These are phyloP conservation scores for Strigamia transsilvanica DNA, from an alignment of 2,888 invertebrate species.

Conservation along the genomic window DNA sequence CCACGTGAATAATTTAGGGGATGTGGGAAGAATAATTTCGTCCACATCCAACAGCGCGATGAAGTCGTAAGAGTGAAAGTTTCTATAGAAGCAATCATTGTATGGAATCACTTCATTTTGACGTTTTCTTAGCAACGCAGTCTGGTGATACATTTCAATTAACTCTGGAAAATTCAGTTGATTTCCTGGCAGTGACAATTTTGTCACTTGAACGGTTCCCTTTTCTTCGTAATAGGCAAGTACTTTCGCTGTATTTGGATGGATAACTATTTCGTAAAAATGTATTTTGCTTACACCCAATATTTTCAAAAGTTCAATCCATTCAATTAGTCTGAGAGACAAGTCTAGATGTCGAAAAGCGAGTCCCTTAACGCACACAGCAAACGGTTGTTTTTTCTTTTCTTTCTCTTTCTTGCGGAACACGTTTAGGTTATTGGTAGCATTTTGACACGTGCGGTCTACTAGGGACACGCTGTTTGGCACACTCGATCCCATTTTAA, in stretches of 20 bases:
- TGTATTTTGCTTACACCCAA: slow-evolving; percentile 91
- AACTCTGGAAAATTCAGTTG: slow-evolving; percentile 89
- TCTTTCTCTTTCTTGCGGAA: not conserved
- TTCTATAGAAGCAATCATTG: slow-evolving; percentile 94
- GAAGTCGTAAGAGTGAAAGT: slow-evolving; percentile 88
- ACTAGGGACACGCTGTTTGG: slow-evolving; percentile 88
- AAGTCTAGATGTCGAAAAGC: slow-evolving; percentile 92
- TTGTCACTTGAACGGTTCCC: slow-evolving; percentile 66
- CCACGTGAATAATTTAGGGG: slow-evolving; percentile 76
- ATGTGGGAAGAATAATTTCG: slow-evolving; percentile 87
- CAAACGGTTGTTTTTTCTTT: slow-evolving; percentile 69
- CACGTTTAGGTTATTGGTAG: slow-evolving; percentile 79
- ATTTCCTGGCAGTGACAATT: slow-evolving; percentile 84
- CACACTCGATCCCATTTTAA: slow-evolving; percentile 62
- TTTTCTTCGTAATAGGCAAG: slow-evolving; percentile 55
- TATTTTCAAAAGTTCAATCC: slow-evolving; percentile 87
- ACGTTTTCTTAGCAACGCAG: slow-evolving; percentile 92
- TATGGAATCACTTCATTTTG: slow-evolving; percentile 95
- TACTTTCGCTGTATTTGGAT: slow-evolving; percentile 86
- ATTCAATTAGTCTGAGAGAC: slow-evolving; percentile 87
- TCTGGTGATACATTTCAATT: slow-evolving; percentile 86
- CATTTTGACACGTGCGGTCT: slow-evolving; percentile 83
- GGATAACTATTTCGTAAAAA: slow-evolving; percentile 83
- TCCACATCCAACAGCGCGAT: slow-evolving; percentile 90
- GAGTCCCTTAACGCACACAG: slow-evolving; percentile 91